phyloP scores from a whole-genome alignment of 2,113 vertebrate genomes.

The Ameiurus melas region DNA sequence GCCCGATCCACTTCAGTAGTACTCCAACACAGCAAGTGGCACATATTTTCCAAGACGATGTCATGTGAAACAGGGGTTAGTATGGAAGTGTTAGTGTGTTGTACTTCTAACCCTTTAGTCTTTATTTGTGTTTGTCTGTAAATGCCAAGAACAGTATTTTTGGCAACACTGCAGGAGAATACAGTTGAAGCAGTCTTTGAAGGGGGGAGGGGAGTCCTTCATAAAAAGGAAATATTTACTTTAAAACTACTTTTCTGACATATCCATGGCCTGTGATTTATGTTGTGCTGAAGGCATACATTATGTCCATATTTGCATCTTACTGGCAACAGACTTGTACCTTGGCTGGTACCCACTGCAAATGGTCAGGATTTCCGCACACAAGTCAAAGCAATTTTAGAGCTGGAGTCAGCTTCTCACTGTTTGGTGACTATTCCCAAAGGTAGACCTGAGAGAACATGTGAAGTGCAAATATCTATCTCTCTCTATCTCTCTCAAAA shows the following conservation, averaged over 20 bases:
- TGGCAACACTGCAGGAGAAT: background rate
- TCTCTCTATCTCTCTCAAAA: background rate
- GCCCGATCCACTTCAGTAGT: constrained; percentile 10
- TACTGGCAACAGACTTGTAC: constrained; percentile 37
- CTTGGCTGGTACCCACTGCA: constrained; percentile 21
- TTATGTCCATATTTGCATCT: constrained; percentile 36
- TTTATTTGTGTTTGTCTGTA: constrained; percentile 25
- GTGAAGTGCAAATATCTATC: constrained; percentile 43
- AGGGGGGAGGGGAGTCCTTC: too few species aligned
- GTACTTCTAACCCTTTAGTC: background rate
- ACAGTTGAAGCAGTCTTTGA: background rate
- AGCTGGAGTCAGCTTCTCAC: constrained; percentile 39
- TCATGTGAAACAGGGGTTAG: constrained; percentile 35
- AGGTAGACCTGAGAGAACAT: constrained; percentile 31
- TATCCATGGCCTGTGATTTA: constrained; percentile 24
- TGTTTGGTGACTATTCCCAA: constrained; percentile 41
- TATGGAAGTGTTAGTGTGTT: background rate
- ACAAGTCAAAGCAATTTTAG: constrained; percentile 1
- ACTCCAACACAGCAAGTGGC: constrained; percentile 13
- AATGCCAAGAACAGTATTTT: background rate
- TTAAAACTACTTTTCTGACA: background rate
- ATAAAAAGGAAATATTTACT: background rate
- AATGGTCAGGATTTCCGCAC: constrained; percentile 23
- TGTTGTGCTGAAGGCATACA: constrained; percentile 36
- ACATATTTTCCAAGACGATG: constrained; percentile 30